Evolutionary conservation across 2,888 invertebrate species (phyloP), one percentile per base, ranked within the genome.

Genomic region (Cataglyphis livida): DNA sequence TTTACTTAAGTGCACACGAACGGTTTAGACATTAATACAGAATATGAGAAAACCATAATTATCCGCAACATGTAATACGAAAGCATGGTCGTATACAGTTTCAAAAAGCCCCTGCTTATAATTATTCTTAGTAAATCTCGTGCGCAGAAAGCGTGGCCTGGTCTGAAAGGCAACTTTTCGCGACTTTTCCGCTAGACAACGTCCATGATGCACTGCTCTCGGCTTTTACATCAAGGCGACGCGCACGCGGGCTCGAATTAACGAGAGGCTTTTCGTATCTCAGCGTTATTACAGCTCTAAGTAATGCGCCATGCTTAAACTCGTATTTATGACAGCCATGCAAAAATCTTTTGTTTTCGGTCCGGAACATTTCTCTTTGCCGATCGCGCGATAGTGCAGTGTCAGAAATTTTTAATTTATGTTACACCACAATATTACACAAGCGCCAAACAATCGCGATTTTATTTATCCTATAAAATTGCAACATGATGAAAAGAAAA

Each of bases 201-300:
- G 35, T 74, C 64, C 81, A 81, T 73, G 82, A 84, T 76, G 71
- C 79, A 70, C 38, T 28, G 57, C 64, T 78, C 59, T 81, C 65
- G n/a, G 48, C 38, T 73, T 81, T 85, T 81, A 76, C 48, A 68
- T 38, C 66, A 32, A 32, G 62, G 73, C 68, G 28, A 59, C 84
- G 70, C 81, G 64, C 71, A 79, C 83, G 65, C 64, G 75, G 82
- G 79, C 78, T 68, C 86, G 86, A 86, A 87, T 88, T 89, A 89
- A 89, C 89, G 89, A 89, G 87, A 75, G 66, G 61, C 81, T 84
- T 84, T 89, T 83, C 83, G 83, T 78, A 82, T 87, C 62, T 68
- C 64, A 68, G 62, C 75, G 71, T 81, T 87, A 83, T 88, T 87
- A 90, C 86, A 70, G 71, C 71, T 74, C 64, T 86, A 85, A 87